These are phyloP conservation scores for Papilio elwesi DNA, from an alignment of 2,888 invertebrate genomes.

Conservation along the genomic window DNA sequence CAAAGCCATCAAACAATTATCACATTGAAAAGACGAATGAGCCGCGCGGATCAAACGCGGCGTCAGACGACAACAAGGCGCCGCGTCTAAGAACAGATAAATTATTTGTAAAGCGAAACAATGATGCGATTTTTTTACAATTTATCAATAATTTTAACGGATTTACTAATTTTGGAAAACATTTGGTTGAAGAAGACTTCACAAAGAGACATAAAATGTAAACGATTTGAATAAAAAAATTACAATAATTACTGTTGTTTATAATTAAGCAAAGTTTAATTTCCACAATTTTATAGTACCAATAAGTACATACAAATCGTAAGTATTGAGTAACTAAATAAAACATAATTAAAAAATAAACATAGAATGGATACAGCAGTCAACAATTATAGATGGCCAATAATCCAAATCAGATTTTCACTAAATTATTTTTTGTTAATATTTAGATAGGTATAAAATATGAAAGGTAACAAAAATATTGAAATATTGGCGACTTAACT, in stretches of 20 bases:
- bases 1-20: conserved; percentile 45
- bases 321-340: neutral
- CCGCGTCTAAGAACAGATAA: neutral
- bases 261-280: too few relatives aligned
- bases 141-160: neutral
- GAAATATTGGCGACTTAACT: conserved; percentile 25
- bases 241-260: too few relatives aligned
- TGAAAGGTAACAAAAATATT: neutral
- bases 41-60: conserved; percentile 29
- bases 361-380: neutral
- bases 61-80: neutral
- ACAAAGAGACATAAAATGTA: too few relatives aligned
- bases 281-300: too few relatives aligned
- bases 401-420: neutral
- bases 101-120: neutral
- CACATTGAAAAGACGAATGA: conserved; percentile 41
- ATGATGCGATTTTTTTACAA: neutral
- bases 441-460: conserved; percentile 26
- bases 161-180: too few relatives aligned
- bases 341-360: neutral
- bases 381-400: neutral
- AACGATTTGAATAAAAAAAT: too few relatives aligned
- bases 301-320: too few relatives aligned
- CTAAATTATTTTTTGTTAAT: neutral
- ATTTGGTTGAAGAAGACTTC: too few relatives aligned